Conservation (phyloP, 2,113 vertebrate species). For the Mormyrus lacerda region DNA sequence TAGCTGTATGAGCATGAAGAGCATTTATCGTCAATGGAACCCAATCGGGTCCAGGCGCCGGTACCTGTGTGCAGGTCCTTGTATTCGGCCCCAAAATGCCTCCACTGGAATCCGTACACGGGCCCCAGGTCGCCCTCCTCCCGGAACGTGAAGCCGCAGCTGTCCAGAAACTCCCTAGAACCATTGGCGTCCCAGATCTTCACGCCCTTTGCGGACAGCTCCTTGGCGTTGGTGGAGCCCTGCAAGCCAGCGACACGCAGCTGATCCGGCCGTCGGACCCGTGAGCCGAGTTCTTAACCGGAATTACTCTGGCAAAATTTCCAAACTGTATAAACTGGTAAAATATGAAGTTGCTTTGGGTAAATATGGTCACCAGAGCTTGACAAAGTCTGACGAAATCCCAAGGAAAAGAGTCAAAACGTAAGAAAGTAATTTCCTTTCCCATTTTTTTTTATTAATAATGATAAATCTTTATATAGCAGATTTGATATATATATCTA, state of each 20-base stretch:
- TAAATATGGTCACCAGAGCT: background rate
- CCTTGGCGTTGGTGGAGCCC: constrained; percentile 94
- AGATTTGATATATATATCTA: too few species aligned
- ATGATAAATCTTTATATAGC: background rate
- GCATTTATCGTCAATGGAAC: too few species aligned
- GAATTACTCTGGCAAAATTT: background rate
- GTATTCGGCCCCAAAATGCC: constrained; percentile 94
- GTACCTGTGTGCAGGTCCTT: constrained; percentile 83
- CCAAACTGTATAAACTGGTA: background rate
- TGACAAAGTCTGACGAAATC: background rate
- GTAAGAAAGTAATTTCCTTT: background rate
- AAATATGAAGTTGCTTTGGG: background rate
- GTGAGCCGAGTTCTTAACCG: background rate
- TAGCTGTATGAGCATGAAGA: background rate
- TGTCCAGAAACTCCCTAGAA: constrained; percentile 81
- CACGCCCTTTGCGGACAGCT: constrained; percentile 86
- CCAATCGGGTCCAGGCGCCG: background rate
- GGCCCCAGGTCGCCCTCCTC: constrained; percentile 93
- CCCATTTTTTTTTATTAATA: background rate
- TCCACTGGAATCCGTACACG: constrained; percentile 96
- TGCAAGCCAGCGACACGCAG: constrained; percentile 32
- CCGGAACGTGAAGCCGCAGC: constrained; percentile 73
- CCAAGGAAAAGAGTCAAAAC: background rate
- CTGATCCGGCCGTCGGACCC: background rate
- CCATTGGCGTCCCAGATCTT: constrained; percentile 97